These are phyloP conservation scores for Anableps anableps DNA, from an alignment of 2,797 vertebrate genomes.

Conservation along the genomic window DNA sequence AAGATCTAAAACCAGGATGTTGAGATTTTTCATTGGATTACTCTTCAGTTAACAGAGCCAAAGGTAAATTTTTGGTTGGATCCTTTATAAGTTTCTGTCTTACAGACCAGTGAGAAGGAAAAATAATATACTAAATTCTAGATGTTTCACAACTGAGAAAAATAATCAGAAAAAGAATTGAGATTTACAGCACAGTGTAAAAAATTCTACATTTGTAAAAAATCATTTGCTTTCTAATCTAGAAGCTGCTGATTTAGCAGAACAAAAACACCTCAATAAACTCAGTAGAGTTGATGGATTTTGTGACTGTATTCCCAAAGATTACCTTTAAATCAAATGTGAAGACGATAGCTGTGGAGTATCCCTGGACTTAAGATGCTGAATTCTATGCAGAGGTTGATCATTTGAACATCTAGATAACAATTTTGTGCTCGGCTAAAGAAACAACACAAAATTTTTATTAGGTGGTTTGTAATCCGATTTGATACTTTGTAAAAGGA, in stretches of 20 bases:
- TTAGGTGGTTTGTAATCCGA: too few species aligned
- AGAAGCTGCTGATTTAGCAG: not conserved
- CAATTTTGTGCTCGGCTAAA: not conserved
- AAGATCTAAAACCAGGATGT: constrained; percentile 51
- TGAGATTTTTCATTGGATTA: constrained; percentile 49
- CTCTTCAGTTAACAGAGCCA: constrained; percentile 22
- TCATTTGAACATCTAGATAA: not conserved
- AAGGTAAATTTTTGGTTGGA: not conserved
- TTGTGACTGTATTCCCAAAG: not conserved
- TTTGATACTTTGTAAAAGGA: not conserved
- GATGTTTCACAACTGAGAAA: not conserved
- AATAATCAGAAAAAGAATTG: not conserved
- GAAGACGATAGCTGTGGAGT: not conserved
- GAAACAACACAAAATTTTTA: not conserved
- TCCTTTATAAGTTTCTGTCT: not conserved
- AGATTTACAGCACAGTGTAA: not conserved
- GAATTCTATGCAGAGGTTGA: not conserved
- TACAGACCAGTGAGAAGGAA: not conserved
- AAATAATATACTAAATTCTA: not conserved
- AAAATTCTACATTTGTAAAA: not conserved
- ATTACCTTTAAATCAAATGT: not conserved
- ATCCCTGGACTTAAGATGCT: not conserved
- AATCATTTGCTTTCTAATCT: not conserved
- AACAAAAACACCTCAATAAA: not conserved
- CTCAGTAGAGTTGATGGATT: not conserved